Evolutionary conservation across 2,797 vertebrate species (phyloP).

Genomic region (Leptoclinus maculatus): DNA sequence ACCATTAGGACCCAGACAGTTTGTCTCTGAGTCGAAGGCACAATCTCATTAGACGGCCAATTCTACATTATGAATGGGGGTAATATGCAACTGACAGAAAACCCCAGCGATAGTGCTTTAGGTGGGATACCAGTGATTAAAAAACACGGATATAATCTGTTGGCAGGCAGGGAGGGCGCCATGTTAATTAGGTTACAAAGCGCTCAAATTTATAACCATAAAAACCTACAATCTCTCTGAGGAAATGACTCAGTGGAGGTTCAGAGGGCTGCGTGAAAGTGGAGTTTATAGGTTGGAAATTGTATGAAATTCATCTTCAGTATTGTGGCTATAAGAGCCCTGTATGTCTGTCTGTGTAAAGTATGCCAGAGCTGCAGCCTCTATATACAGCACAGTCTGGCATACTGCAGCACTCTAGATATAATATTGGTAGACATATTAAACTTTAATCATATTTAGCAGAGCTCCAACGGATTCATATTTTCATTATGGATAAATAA

Average conservation of each 20-base stretch:
- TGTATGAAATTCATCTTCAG: conserved; percentile 22
- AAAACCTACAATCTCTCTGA: conserved; percentile 60
- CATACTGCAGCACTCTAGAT: not conserved
- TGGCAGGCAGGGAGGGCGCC: conserved; percentile 21
- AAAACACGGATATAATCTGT: conserved; percentile 48
- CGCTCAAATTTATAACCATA: conserved; percentile 53
- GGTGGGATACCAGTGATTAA: conserved; percentile 59
- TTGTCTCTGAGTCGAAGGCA: conserved; percentile 57
- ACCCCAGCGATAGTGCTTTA: conserved; percentile 27
- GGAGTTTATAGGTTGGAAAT: conserved; percentile 34
- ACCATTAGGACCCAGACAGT: conserved; percentile 68
- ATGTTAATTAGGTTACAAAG: conserved; percentile 70
- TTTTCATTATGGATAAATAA: not conserved
- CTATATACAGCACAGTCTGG: not conserved
- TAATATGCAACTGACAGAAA: conserved; percentile 28
- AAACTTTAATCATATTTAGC: not conserved
- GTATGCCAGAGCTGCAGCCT: not conserved
- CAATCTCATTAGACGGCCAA: conserved; percentile 57
- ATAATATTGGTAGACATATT: not conserved
- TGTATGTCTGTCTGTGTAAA: not conserved
- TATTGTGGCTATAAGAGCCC: not conserved
- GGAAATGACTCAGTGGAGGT: conserved; percentile 45
- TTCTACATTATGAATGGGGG: conserved; percentile 53
- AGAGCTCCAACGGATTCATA: not conserved
- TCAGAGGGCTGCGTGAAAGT: conserved; percentile 29